Conservation (phyloP, 2,113 vertebrate genomes). For the Crotalus horridus region DNA sequence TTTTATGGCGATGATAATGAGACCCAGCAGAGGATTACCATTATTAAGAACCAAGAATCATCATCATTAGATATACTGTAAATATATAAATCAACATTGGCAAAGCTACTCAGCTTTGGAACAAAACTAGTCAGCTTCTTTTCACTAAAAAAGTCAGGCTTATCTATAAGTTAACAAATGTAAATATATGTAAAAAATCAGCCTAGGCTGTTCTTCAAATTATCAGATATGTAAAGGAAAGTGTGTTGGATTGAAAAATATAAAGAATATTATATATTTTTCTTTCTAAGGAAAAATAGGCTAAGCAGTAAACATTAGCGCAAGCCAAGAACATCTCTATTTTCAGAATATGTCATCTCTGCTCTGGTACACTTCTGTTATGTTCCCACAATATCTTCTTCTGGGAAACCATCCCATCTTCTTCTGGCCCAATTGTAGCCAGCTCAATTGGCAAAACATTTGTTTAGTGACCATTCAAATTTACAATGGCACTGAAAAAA, state of each 20-base stretch:
- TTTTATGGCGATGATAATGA: neutral
- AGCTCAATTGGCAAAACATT: neutral
- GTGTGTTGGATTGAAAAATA: accelerated
- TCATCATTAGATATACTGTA: neutral
- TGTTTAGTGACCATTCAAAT: neutral
- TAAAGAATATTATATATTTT: neutral
- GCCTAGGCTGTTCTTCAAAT: neutral
- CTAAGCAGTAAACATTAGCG: accelerated
- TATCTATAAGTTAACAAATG: neutral
- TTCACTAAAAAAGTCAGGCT: neutral
- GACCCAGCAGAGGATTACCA: neutral
- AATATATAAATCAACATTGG: neutral
- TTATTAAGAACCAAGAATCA: neutral
- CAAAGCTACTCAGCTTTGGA: neutral
- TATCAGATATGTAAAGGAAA: neutral
- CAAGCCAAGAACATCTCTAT: neutral
- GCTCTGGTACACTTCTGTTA: neutral
- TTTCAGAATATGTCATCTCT: neutral
- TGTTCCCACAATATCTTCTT: neutral
- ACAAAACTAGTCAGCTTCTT: neutral
- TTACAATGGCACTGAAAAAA: neutral
- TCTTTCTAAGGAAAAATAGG: neutral
- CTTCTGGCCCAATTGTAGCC: neutral
- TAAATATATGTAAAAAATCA: neutral
- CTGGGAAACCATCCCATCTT: neutral